Evolutionary conservation across 1,140 invertebrate species (phyloP), one percentile per base, ranked within the genome.

Genomic region (Lethocerus indicus): DNA sequence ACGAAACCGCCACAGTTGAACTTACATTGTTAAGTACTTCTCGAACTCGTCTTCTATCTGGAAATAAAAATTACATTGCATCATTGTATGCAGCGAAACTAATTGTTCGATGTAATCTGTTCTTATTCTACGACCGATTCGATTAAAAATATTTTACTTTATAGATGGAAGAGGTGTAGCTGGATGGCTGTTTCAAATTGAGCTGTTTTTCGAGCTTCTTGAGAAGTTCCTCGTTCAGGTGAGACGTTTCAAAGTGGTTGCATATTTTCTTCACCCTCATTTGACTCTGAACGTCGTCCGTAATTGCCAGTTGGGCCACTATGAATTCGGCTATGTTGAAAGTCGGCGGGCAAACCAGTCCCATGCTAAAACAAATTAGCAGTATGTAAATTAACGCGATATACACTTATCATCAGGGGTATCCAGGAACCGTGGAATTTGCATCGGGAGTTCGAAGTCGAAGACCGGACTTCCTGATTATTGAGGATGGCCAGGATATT

Each of bases 261-360:
- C 42, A 44, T 20, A 51, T 54, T 42, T 36, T 51, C 16, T 29
- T 37, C 3, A 54, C 46, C 20, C 54, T 25, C 14, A 44, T 37
- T 48, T 26, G 27, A 25, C 50, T 55, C 18, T 37, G 32, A n/a
- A 32, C 25, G 14, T 55, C 50, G 20, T 55, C 50, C 29, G 43
- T 47, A 4, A 55, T 23, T 1, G 52, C 54, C 23, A 82, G 62
- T 45, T 77, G 72, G 24, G 71, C 65, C 2, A 85, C 75, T 57
- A 76, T 76, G 59, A 78, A 81, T 61, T 86, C 81, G 1, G 81
- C 80, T 18, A 74, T 72, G 61, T 84, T 85, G 63, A 73, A 85
- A 3, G 72, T 73, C 4, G 71, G 54, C 0, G 79, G 78, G 57
- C 79, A 81, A 9, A 62, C 56, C 28, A 71, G 66, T 18, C 73